Evolutionary conservation across 2,797 vertebrate genomes (phyloP).

Genomic region (Schizopygopsis pylzovi): DNA sequence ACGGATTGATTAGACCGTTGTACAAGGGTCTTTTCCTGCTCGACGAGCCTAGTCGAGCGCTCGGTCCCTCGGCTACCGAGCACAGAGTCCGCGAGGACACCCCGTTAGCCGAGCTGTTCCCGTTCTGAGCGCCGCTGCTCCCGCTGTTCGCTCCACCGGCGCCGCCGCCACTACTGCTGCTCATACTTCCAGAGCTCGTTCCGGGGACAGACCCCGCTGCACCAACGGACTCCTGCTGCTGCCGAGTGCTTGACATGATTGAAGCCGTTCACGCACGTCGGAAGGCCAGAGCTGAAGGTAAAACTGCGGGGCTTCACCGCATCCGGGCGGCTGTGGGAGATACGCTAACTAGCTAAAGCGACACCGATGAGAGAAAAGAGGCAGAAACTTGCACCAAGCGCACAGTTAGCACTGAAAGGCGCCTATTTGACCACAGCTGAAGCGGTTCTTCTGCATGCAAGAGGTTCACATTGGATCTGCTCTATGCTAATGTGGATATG

Average conservation of each 20-base stretch:
- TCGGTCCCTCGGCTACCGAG: constrained; percentile 65
- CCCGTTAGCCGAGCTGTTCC: constrained; percentile 71
- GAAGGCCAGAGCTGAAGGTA: constrained; percentile 45
- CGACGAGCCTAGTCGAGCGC: constrained; percentile 72
- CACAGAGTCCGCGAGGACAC: constrained; percentile 73
- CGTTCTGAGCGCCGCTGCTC: constrained; percentile 71
- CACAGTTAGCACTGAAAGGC: neutral
- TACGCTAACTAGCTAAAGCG: constrained; percentile 62
- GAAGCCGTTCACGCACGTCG: constrained; percentile 39
- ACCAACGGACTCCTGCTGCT: constrained; percentile 71
- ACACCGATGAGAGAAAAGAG: constrained; percentile 16
- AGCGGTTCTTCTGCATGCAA: neutral
- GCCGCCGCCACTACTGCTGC: constrained; percentile 59
- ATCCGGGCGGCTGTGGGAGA: constrained; percentile 70
- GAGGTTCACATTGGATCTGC: neutral
- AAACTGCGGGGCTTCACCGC: constrained; percentile 67
- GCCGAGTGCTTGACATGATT: constrained; percentile 76
- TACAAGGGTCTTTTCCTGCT: constrained; percentile 91
- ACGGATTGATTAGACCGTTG: constrained; percentile 95
- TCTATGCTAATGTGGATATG: neutral
- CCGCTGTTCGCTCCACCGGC: constrained; percentile 63
- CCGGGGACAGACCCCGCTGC: constrained; percentile 75
- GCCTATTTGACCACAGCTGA: neutral
- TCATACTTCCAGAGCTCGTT: constrained; percentile 72
- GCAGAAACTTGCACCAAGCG: neutral